Evolutionary conservation across 2,888 invertebrate species (phyloP), one percentile per base, ranked within the genome.

Genomic region (Eupithecia subfuscata): DNA sequence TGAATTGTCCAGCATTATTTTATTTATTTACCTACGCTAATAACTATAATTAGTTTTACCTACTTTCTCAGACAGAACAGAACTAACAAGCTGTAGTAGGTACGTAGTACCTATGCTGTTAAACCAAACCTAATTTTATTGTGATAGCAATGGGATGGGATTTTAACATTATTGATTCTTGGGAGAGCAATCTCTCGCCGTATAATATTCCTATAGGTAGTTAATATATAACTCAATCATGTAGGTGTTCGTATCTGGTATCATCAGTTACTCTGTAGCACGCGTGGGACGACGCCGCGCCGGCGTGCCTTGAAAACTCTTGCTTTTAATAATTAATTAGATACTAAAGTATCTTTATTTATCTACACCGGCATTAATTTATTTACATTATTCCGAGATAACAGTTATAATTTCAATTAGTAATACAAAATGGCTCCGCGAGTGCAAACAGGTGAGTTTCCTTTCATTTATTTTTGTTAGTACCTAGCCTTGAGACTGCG

Each of bases 361-460:
- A n/a, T 25, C 25, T 43, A 68, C n/a, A 34, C 34, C 1, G 5
- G 40, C 67, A 67, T 37, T n/a, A 18, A 18, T 37, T 18, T 34
- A 43, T 67, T 67, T 67, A 67, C n/a, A 25, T 43, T 43, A 68
- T 25, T 68, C 22, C 30, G 34, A 64, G 64, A 64, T 64, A 64
- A 22, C 34, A 64, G 14, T 52, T 12, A 48, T 18, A 48, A n/a
- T 56, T 22, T 60, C 56, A 65, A 65, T 67, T 22, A 43, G 25
- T 68, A 60, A 60, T 34, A 64, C 37, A 71, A 79, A 30, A 91
- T 91, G 91, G 77, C 85, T 79, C 79, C 83, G 9, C 86, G 78
- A 82, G 88, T 91, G 56, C 91, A 91, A 84, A 91, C 91, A 48
- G 91, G 91, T 91, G 79, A 87, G 88, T 83, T 14, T 75, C 18